Evolutionary conservation across 1,140 invertebrate species (phyloP).

Genomic region (Lepidurus couesii): DNA sequence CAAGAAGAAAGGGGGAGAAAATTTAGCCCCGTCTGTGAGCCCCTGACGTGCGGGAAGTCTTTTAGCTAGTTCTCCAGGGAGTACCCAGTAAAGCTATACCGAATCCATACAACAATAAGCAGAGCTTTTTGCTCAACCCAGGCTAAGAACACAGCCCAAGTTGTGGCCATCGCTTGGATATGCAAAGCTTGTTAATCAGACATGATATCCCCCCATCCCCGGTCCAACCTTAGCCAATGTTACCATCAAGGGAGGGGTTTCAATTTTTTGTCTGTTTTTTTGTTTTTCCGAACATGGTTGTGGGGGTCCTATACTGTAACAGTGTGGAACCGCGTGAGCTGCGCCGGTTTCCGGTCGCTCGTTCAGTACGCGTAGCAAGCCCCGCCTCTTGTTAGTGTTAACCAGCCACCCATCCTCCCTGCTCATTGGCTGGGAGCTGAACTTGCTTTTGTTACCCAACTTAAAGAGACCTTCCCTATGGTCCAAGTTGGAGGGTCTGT

Average conservation of each 20-base stretch:
- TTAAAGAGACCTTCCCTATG: not conserved
- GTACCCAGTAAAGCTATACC: too few species aligned
- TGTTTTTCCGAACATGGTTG: not conserved
- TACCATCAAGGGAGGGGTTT: not conserved
- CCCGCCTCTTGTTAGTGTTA: not conserved
- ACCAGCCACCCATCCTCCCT: not conserved
- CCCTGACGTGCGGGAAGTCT: too few species aligned
- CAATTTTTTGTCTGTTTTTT: not conserved
- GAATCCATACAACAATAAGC: too few species aligned
- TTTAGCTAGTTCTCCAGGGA: too few species aligned
- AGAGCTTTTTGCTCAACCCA: too few species aligned
- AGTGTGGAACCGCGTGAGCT: not conserved
- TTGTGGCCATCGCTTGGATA: not conserved
- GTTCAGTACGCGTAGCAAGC: not conserved
- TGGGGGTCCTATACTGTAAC: not conserved
- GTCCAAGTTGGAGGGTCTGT: not conserved
- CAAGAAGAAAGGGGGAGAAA: not conserved
- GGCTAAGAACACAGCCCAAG: too few species aligned
- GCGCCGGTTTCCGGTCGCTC: constrained; percentile 1
- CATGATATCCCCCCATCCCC: not conserved
- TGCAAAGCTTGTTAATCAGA: not conserved
- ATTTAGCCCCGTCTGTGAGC: not conserved
- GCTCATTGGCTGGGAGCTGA: not conserved
- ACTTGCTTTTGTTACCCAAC: not conserved
- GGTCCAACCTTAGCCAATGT: not conserved